These are phyloP conservation scores for Squalus acanthias DNA, from an alignment of 2,797 vertebrate species.

Conservation along the genomic window DNA sequence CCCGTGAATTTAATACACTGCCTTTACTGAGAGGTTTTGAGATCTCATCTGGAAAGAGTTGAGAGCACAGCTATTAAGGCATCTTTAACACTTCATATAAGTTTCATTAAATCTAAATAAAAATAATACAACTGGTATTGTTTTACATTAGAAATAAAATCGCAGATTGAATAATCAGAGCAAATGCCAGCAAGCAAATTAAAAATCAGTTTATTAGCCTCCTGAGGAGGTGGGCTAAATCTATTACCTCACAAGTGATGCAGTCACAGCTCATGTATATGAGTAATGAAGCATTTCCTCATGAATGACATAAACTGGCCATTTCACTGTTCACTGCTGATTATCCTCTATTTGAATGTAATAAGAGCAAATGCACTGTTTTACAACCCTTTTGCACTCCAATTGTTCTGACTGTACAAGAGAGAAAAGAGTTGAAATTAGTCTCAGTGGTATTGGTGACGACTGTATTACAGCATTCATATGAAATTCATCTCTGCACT, in stretches of 20 bases:
- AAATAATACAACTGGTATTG: not conserved
- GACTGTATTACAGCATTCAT: not conserved
- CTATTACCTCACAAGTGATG: not conserved
- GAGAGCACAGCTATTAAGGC: not conserved
- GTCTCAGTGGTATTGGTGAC: not conserved
- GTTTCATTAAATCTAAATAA: not conserved
- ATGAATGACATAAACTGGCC: not conserved
- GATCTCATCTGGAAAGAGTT: not conserved
- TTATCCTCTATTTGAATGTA: not conserved
- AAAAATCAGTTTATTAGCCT: conserved; percentile 9
- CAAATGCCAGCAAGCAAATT: not conserved
- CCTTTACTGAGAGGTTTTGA: not conserved
- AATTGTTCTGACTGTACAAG: not conserved
- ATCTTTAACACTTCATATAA: not conserved
- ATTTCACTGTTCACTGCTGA: not conserved
- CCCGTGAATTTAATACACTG: not conserved
- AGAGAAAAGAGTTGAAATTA: not conserved
- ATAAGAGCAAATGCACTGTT: not conserved
- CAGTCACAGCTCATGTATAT: not conserved
- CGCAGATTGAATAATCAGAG: not conserved
- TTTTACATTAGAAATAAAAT: conserved; percentile 3
- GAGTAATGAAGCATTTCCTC: not conserved
- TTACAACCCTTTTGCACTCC: not conserved
- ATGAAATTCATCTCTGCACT: not conserved
- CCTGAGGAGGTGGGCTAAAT: not conserved